Evolutionary conservation across 1,140 invertebrate genomes (phyloP).

Genomic region (Ruditapes philippinarum): DNA sequence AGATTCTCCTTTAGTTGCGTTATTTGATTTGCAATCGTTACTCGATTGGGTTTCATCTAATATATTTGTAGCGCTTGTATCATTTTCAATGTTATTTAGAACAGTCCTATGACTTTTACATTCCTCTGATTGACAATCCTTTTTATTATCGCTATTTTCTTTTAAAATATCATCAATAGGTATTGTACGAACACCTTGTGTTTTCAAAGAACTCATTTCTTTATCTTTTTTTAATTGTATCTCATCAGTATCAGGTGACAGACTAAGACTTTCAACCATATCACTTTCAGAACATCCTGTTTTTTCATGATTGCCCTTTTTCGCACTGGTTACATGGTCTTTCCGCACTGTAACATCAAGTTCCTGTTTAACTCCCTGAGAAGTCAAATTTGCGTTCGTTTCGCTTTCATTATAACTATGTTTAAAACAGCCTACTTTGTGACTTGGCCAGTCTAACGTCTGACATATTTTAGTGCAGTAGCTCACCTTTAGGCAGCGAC

Average conservation of each 20-base stretch:
- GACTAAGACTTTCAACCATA: neutral
- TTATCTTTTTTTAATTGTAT: no score
- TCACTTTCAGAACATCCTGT: neutral
- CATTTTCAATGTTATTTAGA: neutral
- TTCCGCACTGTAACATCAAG: neutral
- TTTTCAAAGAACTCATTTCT: no score
- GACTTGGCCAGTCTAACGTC: neutral
- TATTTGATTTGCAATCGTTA: neutral
- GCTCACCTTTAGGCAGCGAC: neutral
- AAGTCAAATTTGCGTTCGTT: no score
- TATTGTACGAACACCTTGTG: no score
- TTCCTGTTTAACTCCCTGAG: no score
- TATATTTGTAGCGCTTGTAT: neutral
- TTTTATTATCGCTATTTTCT: no score
- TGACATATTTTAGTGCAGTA: neutral
- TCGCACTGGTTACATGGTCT: neutral
- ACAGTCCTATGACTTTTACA: no score
- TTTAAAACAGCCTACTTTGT: neutral
- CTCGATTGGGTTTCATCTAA: neutral
- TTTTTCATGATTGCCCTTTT: neutral
- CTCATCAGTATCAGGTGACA: no score
- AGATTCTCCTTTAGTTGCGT: neutral
- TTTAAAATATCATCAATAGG: no score
- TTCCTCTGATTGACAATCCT: no score
- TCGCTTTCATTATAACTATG: neutral